Base-by-base conservation (phyloP, 2,888 invertebrate species). In the Diaperis boleti region DNA sequence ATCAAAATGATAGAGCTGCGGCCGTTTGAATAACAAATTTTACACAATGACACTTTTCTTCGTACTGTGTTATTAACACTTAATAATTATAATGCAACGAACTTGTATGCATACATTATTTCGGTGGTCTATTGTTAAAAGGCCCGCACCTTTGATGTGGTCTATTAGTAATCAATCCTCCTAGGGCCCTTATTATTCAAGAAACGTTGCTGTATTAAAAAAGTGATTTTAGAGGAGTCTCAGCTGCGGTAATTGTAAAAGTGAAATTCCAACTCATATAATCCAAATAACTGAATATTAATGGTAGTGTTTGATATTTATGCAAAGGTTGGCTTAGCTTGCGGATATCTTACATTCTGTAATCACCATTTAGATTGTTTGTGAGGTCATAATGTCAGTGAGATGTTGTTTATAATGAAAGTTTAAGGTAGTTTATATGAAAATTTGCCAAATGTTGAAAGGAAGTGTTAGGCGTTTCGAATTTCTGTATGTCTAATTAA, bases 71-170 rank as follows among this genome's bases (percentile, higher is more conserved):
- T 49, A 49, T 49, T 49, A 49, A 13, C 47, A 49, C n/a, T 49
- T 26, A 20, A 29, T 45, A 45, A 45, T 45, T 45, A 39, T 10
- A 42, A 4, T 8, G 29, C 29, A 26, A 29, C 7, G 10, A 26
- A n/a, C 45, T 29, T 20, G 39, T 13, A 11, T 26, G 50, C 50
- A 50, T 50, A 50, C 10, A 37, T 50, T 50, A 50, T 50, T 50
- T 37, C 10, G 15, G 33, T 11, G 20, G 37, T 14, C 37, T 37
- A 52, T 52, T 52, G 52, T 52, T 52, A 29, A 29, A 13, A 37
- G 37, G 52, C 37, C 52, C 52, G 52, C 52, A 52, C 52, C 52
- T 52, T 52, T 52, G 52, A 52, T 39, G 52, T 52, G 39, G 31
- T 41, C 52, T 41, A 29, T 54, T 54, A 52, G 26, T 39, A 52